phyloP scores from a whole-genome alignment of 2,888 invertebrate genomes.

The Orchestes rusci region DNA sequence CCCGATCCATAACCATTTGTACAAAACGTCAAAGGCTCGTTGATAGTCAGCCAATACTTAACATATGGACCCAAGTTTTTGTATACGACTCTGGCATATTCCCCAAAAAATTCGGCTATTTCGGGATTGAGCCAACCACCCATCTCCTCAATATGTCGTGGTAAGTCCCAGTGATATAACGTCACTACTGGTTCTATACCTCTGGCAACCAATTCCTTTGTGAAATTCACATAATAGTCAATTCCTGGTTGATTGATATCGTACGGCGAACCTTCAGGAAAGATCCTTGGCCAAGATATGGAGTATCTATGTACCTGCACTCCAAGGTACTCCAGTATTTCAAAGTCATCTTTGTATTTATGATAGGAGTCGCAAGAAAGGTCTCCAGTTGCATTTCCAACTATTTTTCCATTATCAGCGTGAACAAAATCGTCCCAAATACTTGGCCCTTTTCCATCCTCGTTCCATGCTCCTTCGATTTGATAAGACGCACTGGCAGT shows the following conservation, averaged over 20 bases:
- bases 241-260: conserved; percentile 62
- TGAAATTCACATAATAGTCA: conserved; percentile 34
- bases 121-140: conserved; percentile 16
- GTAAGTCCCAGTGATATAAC: conserved; percentile 18
- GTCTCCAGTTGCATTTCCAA: conserved; percentile 36
- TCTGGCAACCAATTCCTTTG: conserved; percentile 14
- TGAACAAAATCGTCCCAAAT: conserved; percentile 10
- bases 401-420: neutral
- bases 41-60: conserved; percentile 12
- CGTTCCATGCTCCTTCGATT: conserved; percentile 31
- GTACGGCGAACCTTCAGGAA: conserved; percentile 51
- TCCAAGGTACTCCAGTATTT: conserved; percentile 49
- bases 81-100: conserved; percentile 46
- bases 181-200: conserved; percentile 14
- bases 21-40: neutral
- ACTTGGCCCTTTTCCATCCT: conserved; percentile 48
- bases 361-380: conserved; percentile 62
- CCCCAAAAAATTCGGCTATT: conserved; percentile 13
- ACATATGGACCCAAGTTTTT: conserved; percentile 44
- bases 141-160: conserved; percentile 34
- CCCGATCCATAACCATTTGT: neutral
- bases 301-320: conserved; percentile 40
- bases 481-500: conserved; percentile 39
- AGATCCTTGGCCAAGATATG: conserved; percentile 26
- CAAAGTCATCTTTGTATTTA: conserved; percentile 54